A percentile compares a stretch with the other conserved stretches of the same genome.
phyloP scores from a whole-genome alignment of 2,888 invertebrate genomes.

The Pedicia rivosa region DNA sequence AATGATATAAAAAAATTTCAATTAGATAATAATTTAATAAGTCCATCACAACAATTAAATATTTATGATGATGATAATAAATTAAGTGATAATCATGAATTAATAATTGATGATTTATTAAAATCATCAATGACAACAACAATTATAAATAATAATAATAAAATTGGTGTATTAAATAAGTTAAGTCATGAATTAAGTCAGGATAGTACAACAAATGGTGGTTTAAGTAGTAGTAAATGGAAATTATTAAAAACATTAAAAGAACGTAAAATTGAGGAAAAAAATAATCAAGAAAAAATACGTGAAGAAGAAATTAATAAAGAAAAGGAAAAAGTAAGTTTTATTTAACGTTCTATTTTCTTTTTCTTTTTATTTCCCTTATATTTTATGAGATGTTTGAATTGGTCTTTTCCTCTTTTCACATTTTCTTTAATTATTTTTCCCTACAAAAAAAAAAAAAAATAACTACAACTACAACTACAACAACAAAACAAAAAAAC shows the following conservation, averaged over 20 bases:
- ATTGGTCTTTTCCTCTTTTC: constrained; percentile 1
- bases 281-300: constrained; percentile 50
- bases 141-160: neutral
- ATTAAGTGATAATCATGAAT: no score
- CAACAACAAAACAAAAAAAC: no score
- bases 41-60: no score
- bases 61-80: no score
- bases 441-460: neutral
- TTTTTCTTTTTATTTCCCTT: no score
- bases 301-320: constrained; percentile 43
- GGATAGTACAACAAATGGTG: constrained; percentile 32
- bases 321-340: constrained; percentile 54
- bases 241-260: constrained; percentile 77
- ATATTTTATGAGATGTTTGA: constrained; percentile 20
- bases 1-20: no score
- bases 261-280: constrained; percentile 79
- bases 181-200: constrained; percentile 24
- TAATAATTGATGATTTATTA: no score
- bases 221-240: constrained; percentile 77
- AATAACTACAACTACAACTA: neutral
- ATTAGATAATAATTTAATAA: no score
- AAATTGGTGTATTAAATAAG: constrained; percentile 4
- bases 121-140: neutral
- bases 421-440: neutral
- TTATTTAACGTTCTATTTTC: no score